Conservation (phyloP, 2,113 vertebrate genomes). For the Cairina moschata region DNA sequence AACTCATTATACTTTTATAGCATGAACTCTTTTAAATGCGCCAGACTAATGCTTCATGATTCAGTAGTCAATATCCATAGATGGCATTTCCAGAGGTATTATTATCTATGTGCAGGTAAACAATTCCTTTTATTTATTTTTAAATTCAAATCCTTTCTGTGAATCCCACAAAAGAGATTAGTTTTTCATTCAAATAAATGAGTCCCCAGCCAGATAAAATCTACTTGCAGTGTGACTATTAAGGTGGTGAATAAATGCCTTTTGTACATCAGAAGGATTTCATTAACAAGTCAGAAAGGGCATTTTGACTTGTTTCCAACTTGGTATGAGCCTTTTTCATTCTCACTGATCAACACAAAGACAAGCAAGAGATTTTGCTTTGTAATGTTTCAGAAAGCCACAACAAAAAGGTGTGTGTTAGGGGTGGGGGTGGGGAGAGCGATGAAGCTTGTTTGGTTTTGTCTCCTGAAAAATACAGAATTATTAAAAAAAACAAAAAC, state of each 20-base stretch:
- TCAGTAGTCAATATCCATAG: constrained; percentile 27
- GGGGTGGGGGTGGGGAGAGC: rapidly evolving
- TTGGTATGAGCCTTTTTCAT: constrained; percentile 43
- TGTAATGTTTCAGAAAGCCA: background rate
- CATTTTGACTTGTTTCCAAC: constrained; percentile 67
- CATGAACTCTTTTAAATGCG: background rate
- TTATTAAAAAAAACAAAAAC: constrained; percentile 5
- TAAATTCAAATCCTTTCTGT: constrained; percentile 32
- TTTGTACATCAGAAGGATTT: constrained; percentile 52
- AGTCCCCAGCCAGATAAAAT: constrained; percentile 53
- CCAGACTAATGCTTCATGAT: constrained; percentile 14
- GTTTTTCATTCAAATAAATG: constrained; percentile 65
- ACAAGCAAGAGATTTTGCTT: background rate
- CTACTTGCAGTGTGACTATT: constrained; percentile 48
- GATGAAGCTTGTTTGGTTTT: background rate
- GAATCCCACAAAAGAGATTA: constrained; percentile 56
- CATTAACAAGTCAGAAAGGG: constrained; percentile 59
- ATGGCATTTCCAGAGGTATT: constrained; percentile 42
- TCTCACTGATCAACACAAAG: constrained; percentile 6
- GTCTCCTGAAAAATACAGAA: background rate
- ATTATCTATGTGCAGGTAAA: constrained; percentile 51
- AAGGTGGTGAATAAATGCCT: constrained; percentile 50
- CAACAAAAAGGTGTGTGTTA: background rate
- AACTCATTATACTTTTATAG: constrained; percentile 9
- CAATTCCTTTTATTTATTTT: constrained; percentile 64